phyloP scores from a whole-genome alignment of 2,113 vertebrate species.

The Cisticola juncidis region DNA sequence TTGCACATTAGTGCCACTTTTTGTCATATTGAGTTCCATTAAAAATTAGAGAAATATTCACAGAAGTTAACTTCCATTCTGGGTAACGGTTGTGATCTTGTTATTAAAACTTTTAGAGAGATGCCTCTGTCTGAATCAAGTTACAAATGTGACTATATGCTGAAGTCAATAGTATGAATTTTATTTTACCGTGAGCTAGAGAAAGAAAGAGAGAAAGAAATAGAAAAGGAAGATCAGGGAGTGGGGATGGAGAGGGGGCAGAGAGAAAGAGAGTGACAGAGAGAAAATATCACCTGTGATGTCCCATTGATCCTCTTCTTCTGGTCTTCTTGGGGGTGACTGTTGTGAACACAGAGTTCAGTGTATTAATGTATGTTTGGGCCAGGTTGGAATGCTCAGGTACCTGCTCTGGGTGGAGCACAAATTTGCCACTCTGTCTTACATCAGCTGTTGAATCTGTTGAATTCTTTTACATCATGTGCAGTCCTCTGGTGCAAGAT shows the following conservation, averaged over 20 bases:
- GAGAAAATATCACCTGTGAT: background rate
- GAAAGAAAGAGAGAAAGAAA: background rate
- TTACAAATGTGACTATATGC: background rate
- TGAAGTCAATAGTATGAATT: background rate
- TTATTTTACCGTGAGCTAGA: background rate
- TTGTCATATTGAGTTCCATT: background rate
- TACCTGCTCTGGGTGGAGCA: too few species aligned
- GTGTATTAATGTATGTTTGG: background rate
- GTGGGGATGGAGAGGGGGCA: fast-evolving
- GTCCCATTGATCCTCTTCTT: background rate
- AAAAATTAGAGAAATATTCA: background rate
- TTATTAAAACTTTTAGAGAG: background rate
- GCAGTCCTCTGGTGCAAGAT: background rate
- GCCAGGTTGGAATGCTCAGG: background rate
- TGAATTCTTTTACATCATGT: background rate
- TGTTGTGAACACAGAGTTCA: background rate
- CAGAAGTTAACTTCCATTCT: background rate
- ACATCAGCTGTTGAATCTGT: background rate
- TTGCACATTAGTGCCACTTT: background rate
- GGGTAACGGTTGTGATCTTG: fast-evolving
- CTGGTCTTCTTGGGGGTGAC: background rate
- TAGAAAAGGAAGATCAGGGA: fast-evolving
- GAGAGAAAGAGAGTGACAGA: background rate
- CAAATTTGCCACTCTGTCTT: background rate
- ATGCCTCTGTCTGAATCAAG: background rate